These are phyloP conservation scores for Astreopora myriophthalma DNA, from an alignment of 64 coral and sea anemone genomes.

Conservation along the genomic window DNA sequence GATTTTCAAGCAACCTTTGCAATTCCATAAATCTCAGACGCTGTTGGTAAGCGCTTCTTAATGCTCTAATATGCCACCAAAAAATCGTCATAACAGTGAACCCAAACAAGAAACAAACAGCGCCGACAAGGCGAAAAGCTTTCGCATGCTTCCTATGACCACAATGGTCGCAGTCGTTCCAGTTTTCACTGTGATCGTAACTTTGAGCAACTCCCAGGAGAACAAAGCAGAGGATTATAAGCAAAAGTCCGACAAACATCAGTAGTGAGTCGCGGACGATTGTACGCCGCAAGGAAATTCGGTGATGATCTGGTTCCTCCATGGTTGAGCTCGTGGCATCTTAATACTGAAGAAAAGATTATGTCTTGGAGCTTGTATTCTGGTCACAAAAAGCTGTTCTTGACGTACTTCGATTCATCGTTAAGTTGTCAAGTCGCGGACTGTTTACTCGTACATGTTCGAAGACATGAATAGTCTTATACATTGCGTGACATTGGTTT, in stretches of 20 bases:
- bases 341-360: background rate
- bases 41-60: background rate
- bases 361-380: background rate
- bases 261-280: slow-evolving; percentile 9
- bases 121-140: background rate
- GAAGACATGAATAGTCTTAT: too few species aligned
- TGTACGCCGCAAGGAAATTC: background rate
- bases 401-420: too few species aligned
- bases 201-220: slow-evolving; percentile 26
- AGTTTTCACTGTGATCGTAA: background rate
- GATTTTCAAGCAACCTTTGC: background rate
- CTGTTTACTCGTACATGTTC: too few species aligned
- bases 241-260: background rate
- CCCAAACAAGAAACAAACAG: slow-evolving; percentile 2
- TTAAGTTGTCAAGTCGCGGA: too few species aligned
- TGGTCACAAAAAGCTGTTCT: background rate
- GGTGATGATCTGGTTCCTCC: background rate
- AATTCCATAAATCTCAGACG: background rate
- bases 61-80: background rate
- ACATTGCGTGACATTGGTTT: slow-evolving; percentile 5
- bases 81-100: background rate
- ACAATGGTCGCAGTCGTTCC: background rate
- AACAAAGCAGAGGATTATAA: slow-evolving; percentile 15
- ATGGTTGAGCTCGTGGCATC: background rate
- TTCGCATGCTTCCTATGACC: background rate